Evolutionary conservation across 2,888 invertebrate species (phyloP).

Genomic region (Marasmarcha lunaedactyla): DNA sequence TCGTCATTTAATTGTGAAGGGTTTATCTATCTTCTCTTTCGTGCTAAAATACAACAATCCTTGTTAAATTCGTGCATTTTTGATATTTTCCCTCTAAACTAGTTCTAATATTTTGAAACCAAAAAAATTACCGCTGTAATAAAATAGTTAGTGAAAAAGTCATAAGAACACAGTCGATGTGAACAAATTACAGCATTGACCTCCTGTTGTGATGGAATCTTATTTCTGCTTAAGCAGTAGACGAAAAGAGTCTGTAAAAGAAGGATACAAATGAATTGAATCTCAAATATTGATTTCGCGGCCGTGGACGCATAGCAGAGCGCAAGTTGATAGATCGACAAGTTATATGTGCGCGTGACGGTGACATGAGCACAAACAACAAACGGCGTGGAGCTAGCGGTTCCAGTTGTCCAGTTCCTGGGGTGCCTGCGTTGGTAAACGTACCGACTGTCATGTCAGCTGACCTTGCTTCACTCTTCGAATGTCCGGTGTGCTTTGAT

Average conservation of each 20-base stretch:
- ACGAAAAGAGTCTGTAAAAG: constrained; percentile 49
- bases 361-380: constrained; percentile 70
- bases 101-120: too few relatives aligned
- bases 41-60: too few relatives aligned
- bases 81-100: too few relatives aligned
- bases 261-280: constrained; percentile 55
- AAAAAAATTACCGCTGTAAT: too few relatives aligned
- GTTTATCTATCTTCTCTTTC: too few relatives aligned
- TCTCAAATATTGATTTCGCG: not conserved
- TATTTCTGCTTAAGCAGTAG: constrained; percentile 39
- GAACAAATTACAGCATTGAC: constrained; percentile 32
- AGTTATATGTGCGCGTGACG: constrained; percentile 55
- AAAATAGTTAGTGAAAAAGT: too few relatives aligned
- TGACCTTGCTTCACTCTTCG: constrained; percentile 91
- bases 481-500: constrained; percentile 98
- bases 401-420: constrained; percentile 65
- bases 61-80: too few relatives aligned
- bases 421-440: constrained; percentile 65
- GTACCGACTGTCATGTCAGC: constrained; percentile 80
- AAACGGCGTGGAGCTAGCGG: constrained; percentile 66
- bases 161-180: too few relatives aligned
- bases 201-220: constrained; percentile 57
- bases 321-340: constrained; percentile 42
- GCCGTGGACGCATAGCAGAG: constrained; percentile 7
- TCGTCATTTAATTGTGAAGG: not conserved